These are phyloP conservation scores for Galerucella nymphaeae DNA, from an alignment of 2,888 invertebrate genomes.

Conservation along the genomic window DNA sequence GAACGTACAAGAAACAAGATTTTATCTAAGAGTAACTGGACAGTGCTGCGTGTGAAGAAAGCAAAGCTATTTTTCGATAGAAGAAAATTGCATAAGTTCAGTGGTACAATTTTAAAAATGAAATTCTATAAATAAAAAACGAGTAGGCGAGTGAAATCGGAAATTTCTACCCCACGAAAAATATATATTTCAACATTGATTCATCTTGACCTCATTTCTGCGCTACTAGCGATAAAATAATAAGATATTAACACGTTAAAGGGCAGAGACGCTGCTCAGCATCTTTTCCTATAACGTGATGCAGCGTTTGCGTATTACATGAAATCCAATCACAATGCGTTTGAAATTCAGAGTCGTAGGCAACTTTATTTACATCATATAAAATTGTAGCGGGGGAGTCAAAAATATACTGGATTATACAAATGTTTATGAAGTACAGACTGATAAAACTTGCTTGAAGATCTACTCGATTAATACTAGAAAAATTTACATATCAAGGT, in stretches of 20 bases:
- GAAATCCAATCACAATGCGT: neutral
- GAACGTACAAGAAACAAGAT: too few species aligned
- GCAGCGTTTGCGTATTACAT: neutral
- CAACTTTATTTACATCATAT: neutral
- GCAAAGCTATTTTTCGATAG: neutral
- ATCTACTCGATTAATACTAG: too few species aligned
- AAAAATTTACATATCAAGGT: too few species aligned
- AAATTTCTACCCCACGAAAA: neutral
- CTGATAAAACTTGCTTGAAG: too few species aligned
- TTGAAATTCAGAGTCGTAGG: neutral
- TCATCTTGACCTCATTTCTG: slow-evolving; percentile 4
- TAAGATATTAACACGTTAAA: neutral
- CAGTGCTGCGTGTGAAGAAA: too few species aligned
- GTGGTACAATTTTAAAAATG: neutral
- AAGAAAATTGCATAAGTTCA: neutral
- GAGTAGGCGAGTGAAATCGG: neutral
- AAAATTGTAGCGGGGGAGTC: neutral
- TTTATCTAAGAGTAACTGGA: too few species aligned
- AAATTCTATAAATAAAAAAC: neutral
- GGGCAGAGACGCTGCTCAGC: neutral
- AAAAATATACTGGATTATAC: too few species aligned
- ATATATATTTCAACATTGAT: neutral
- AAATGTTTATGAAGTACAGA: too few species aligned
- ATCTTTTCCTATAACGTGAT: neutral
- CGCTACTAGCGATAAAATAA: neutral